Base-by-base conservation (phyloP, 2,113 vertebrate species). In the Pimephales promelas region DNA sequence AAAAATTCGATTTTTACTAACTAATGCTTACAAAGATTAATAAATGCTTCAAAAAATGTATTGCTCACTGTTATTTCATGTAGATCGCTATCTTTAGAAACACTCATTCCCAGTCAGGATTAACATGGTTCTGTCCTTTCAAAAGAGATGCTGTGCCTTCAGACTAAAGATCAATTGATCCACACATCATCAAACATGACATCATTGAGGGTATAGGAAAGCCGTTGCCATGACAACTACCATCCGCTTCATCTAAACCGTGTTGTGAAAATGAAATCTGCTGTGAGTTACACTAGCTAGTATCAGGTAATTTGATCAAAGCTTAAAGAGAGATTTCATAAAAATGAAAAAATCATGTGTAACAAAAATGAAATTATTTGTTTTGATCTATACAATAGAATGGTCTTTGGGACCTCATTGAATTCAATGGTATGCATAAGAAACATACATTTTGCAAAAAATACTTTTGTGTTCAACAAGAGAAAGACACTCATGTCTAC, bases 131-230 rank as follows among this genome's bases (percentile, higher is more conserved):
- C 13, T 54, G 18, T 22, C 52, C 6, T 54, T 22, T 54, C 3
- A 54, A 54, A 16, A 47, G n/a, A 3, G 24, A 26, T 2, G 11
- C 10, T 24, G 5, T n/a, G 43, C 16, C 76, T 20, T 64, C 31
- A 78, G 77, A 28, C 13, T 26, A 45, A 79, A 28, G 57, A 45
- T 79, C 57, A 79, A 47, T 26, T 24, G 3, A 54, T 66, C 18
- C 11, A 24, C 56, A 40, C 47, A 52, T 66, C 43, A 79, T 72
- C 20, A 34, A 79, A 70, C 49, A 84, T 73, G 56, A 73, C 83
- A 84, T 84, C 76, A 73, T 31, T 5, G 6, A 28, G 73, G 7
- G 16, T 36, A 71, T 43, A 57, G 74, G 22, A 79, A 56, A 84
- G 14, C 20, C 6, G 28, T 80, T 52, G 66, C 43, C 56, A 84